A percentile compares a stretch with the other conserved stretches of the same genome.
phyloP scores from a whole-genome alignment of 2,113 vertebrate species.

The Myotis davidii region DNA sequence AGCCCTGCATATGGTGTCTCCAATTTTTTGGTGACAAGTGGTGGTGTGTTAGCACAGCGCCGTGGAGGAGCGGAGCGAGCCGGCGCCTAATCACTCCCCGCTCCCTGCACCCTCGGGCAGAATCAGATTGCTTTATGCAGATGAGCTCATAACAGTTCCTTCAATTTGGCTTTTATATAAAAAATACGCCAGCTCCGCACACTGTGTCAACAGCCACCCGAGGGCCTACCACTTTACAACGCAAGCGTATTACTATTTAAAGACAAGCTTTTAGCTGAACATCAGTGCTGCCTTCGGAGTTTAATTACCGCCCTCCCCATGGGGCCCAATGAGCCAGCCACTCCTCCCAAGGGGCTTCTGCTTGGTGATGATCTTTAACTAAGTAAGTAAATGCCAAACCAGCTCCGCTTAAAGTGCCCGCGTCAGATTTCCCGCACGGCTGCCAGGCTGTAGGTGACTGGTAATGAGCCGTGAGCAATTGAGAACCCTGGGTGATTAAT shows the following conservation, averaged over 20 bases:
- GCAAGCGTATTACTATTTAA: constrained; percentile 90
- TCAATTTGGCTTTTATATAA: constrained; percentile 90
- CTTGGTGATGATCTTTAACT: constrained; percentile 87
- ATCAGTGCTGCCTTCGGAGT: constrained; percentile 85
- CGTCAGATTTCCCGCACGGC: constrained; percentile 63
- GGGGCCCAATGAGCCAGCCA: constrained; percentile 87
- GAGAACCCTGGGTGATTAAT: constrained; percentile 43
- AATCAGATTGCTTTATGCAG: constrained; percentile 94
- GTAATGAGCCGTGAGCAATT: constrained; percentile 56
- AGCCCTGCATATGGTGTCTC: constrained; percentile 92
- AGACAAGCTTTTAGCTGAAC: constrained; percentile 92
- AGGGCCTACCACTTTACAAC: constrained; percentile 89
- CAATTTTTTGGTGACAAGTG: constrained; percentile 91
- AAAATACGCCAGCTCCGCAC: constrained; percentile 85
- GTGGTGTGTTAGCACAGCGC: constrained; percentile 89
- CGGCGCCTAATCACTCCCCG: constrained; percentile 91
- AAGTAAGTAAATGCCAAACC: constrained; percentile 86
- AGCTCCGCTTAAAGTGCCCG: constrained; percentile 80
- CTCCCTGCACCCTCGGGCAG: constrained; percentile 90
- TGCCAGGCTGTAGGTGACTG: constrained; percentile 53
- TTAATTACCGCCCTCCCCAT: constrained; percentile 92
- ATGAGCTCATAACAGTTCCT: constrained; percentile 94
- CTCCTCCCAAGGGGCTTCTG: constrained; percentile 85
- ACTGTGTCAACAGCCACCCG: constrained; percentile 94
- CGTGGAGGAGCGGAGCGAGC: constrained; percentile 83